These are phyloP conservation scores for Hyperoodon ampullatus DNA, from an alignment of 2,113 vertebrate species.

Conservation along the genomic window DNA sequence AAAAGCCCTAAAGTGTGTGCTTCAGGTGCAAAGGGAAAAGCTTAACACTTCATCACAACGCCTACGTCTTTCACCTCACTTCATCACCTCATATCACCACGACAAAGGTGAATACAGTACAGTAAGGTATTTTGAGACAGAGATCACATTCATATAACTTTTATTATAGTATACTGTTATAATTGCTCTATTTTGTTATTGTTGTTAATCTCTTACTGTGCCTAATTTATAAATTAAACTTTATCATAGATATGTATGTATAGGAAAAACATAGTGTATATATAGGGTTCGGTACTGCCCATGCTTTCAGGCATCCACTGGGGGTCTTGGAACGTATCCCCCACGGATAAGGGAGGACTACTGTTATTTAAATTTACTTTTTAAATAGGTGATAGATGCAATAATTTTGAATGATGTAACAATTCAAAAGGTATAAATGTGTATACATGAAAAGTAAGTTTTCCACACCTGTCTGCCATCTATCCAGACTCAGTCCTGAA, in stretches of 20 bases:
- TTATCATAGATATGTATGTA: not conserved
- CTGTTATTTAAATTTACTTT: conserved; percentile 7
- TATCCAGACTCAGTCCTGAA: conserved; percentile 9
- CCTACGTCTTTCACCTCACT: not conserved
- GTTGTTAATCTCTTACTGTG: not conserved
- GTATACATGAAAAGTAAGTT: not conserved
- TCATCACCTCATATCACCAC: not conserved
- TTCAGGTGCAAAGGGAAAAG: not conserved
- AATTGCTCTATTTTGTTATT: not conserved
- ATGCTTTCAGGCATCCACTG: not conserved
- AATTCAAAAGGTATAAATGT: not conserved
- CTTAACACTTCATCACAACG: not conserved
- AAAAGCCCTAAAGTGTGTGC: not conserved
- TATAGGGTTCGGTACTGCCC: not conserved
- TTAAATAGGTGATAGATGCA: not conserved
- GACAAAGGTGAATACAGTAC: not conserved
- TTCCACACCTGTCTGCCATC: not conserved
- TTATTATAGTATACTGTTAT: not conserved
- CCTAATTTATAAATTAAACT: not conserved
- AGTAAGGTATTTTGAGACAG: not conserved
- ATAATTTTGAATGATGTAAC: not conserved
- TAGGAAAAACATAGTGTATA: not conserved
- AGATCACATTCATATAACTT: not conserved
- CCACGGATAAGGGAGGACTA: not conserved
- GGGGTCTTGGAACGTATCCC: not conserved